Percentiles rank a stretch among this genome's conserved stretches.
Conservation (phyloP, 2,888 invertebrate genomes). For the Lissonota sp. region DNA sequence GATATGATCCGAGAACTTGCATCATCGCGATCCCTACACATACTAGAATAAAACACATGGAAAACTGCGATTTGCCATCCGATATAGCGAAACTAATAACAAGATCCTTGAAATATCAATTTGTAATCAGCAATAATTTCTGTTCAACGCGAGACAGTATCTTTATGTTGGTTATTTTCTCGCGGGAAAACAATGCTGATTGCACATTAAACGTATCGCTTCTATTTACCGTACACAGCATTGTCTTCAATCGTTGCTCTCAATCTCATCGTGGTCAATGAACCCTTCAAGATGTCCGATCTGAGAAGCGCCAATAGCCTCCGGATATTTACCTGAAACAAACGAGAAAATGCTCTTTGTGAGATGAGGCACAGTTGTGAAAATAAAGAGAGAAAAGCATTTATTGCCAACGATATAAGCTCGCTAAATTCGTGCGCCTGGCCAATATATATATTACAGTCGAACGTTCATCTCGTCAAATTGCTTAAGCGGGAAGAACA, state of each 20-base stretch:
- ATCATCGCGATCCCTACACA: background rate
- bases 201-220: constrained; percentile 39
- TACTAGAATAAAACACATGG: no score
- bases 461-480: constrained; percentile 49
- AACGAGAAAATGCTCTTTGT: constrained; percentile 60
- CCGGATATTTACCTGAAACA: constrained; percentile 77
- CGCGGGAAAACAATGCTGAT: background rate
- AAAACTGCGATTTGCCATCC: no score
- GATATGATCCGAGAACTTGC: constrained; percentile 29
- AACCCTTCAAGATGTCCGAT: constrained; percentile 23
- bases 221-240: background rate
- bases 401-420: constrained; percentile 41
- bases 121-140: no score
- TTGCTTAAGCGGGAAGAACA: constrained; percentile 27
- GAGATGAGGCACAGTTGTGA: background rate
- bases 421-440: constrained; percentile 43
- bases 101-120: no score
- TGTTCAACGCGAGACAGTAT: no score
- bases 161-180: background rate
- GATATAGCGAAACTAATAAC: no score
- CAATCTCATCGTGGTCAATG: constrained; percentile 9
- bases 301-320: constrained; percentile 18
- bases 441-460: constrained; percentile 35
- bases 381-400: constrained; percentile 21
- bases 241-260: background rate